These are phyloP conservation scores for Heliconius himera DNA, from an alignment of 1,140 invertebrate genomes.

Conservation along the genomic window DNA sequence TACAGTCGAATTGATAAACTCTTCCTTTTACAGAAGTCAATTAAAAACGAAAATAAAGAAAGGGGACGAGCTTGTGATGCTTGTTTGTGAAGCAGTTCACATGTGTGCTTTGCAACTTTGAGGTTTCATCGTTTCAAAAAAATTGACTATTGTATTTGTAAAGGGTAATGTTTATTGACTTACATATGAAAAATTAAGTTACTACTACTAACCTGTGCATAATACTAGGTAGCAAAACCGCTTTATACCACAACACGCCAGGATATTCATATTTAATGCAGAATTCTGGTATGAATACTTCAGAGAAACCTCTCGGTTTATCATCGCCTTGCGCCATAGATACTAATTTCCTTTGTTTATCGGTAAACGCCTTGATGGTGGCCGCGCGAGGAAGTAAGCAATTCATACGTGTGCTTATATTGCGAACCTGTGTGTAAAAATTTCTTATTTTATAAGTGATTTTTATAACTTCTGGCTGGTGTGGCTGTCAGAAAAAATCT, in stretches of 20 bases:
- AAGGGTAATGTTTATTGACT: too few species aligned
- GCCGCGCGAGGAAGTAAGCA: slow-evolving; percentile 66
- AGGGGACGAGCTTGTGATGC: too few species aligned
- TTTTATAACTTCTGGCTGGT: too few species aligned
- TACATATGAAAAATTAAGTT: background rate
- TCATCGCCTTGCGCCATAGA: slow-evolving; percentile 57
- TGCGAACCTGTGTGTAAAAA: slow-evolving; percentile 48
- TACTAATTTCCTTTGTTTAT: slow-evolving; percentile 57
- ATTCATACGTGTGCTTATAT: slow-evolving; percentile 63
- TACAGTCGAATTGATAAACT: too few species aligned
- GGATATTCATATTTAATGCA: slow-evolving; percentile 93
- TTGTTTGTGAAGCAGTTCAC: too few species aligned
- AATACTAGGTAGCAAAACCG: slow-evolving; percentile 93
- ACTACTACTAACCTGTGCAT: slow-evolving; percentile 83
- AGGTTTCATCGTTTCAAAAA: too few species aligned
- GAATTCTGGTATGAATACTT: slow-evolving; percentile 92
- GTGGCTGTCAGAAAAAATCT: too few species aligned
- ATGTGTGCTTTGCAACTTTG: too few species aligned
- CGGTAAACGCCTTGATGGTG: slow-evolving; percentile 53
- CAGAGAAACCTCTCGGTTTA: slow-evolving; percentile 53
- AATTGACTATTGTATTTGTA: too few species aligned
- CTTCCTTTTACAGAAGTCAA: too few species aligned
- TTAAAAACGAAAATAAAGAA: too few species aligned
- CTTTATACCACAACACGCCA: slow-evolving; percentile 94
- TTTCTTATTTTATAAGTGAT: too few species aligned